phyloP scores from a whole-genome alignment of 2,888 invertebrate genomes.

The Latrodectus hesperus region DNA sequence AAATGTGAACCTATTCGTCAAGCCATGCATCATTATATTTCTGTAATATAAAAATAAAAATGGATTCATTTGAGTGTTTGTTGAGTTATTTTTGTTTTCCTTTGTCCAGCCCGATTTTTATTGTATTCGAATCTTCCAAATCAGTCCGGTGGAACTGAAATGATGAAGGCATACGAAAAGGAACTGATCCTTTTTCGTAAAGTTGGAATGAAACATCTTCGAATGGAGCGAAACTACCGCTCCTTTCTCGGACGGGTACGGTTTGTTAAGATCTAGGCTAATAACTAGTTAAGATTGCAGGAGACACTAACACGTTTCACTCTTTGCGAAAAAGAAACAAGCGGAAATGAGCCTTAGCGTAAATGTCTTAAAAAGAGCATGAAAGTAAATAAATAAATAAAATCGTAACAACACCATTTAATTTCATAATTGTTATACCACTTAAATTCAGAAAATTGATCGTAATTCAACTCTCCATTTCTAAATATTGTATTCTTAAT shows the following conservation, averaged over 20 bases:
- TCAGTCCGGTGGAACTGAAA: neutral
- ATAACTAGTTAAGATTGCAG: slow-evolving; percentile 56
- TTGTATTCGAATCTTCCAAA: neutral
- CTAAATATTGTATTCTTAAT: no score
- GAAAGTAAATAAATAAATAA: no score
- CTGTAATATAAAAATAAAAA: no score
- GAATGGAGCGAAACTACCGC: slow-evolving; percentile 10
- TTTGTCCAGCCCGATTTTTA: neutral
- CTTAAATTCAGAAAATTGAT: no score
- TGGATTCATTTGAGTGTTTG: neutral
- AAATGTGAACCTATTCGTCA: no score
- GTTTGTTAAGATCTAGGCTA: slow-evolving; percentile 61
- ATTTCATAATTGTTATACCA: no score
- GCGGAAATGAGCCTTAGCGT: slow-evolving; percentile 4
- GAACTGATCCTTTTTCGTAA: neutral
- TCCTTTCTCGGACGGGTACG: slow-evolving; percentile 35
- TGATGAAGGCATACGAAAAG: slow-evolving; percentile 4
- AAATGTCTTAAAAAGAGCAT: neutral
- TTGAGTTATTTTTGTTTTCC: neutral
- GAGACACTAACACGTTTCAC: slow-evolving; percentile 46
- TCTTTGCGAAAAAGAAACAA: slow-evolving; percentile 5
- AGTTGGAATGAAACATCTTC: slow-evolving; percentile 25
- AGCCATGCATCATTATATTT: no score
- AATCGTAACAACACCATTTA: no score
- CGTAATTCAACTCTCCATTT: no score